phyloP scores from a whole-genome alignment of 2,888 invertebrate species.

The Amiota communis region DNA sequence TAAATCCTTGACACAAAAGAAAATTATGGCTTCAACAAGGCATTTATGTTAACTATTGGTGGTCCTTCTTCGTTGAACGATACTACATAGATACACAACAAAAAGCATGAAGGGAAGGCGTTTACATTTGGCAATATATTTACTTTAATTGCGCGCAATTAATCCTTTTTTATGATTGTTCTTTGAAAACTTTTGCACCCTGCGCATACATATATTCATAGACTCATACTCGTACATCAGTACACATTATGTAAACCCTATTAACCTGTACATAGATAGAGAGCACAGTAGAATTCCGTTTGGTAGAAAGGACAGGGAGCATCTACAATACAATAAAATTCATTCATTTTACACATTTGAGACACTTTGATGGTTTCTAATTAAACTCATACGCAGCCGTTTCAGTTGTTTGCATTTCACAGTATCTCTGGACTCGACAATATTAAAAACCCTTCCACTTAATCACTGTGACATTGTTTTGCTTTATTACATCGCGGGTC shows the following conservation, averaged over 20 bases:
- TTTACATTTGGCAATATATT: constrained; percentile 56
- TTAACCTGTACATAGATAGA: constrained; percentile 15
- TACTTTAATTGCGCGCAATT: constrained; percentile 71
- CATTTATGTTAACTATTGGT: too few species aligned
- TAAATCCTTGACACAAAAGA: constrained; percentile 26
- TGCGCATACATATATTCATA: not conserved
- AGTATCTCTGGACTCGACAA: not conserved
- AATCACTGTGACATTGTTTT: not conserved
- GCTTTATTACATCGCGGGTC: not conserved
- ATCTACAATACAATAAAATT: too few species aligned
- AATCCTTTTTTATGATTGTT: constrained; percentile 66
- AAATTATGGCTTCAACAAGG: constrained; percentile 19
- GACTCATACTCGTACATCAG: too few species aligned
- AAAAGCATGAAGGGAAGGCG: not conserved
- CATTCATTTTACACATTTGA: constrained; percentile 3
- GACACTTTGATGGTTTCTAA: constrained; percentile 11
- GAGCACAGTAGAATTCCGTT: not conserved
- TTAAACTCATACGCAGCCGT: constrained; percentile 11
- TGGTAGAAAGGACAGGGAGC: too few species aligned
- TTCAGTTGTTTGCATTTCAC: too few species aligned
- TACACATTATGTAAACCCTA: constrained; percentile 1
- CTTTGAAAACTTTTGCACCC: constrained; percentile 16
- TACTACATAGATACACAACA: not conserved
- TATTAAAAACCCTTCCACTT: not conserved
- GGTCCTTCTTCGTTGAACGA: too few species aligned